These are phyloP conservation scores for Labeo catla DNA, from an alignment of 2,113 vertebrate genomes.

Conservation along the genomic window DNA sequence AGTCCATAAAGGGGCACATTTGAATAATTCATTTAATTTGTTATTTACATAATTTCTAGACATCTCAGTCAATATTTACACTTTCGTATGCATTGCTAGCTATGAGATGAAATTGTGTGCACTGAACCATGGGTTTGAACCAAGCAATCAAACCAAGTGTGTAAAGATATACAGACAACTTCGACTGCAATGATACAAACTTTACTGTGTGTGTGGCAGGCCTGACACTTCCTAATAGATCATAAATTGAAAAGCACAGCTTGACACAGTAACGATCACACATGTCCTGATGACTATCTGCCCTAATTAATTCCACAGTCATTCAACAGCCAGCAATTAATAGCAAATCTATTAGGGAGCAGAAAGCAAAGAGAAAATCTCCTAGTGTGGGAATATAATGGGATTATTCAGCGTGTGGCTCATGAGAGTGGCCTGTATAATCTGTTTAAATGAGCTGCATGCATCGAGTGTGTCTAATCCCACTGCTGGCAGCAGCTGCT, in stretches of 20 bases:
- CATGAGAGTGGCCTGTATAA: slow-evolving; percentile 60
- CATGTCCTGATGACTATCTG: slow-evolving; percentile 18
- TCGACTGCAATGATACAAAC: neutral
- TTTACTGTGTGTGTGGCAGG: neutral
- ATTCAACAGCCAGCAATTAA: slow-evolving; percentile 42
- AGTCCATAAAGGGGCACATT: neutral
- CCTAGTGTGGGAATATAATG: slow-evolving; percentile 58
- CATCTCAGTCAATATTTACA: neutral
- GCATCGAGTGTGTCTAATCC: slow-evolving; percentile 65
- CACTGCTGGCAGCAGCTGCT: slow-evolving; percentile 30
- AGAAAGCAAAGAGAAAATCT: slow-evolving; percentile 52
- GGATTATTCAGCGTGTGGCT: slow-evolving; percentile 64
- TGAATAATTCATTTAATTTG: neutral
- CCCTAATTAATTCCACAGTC: slow-evolving; percentile 41
- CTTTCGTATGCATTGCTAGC: too few relatives aligned
- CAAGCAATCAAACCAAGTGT: neutral
- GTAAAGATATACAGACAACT: neutral
- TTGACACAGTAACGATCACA: neutral
- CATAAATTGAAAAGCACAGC: slow-evolving; percentile 15
- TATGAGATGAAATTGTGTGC: neutral
- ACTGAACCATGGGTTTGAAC: neutral
- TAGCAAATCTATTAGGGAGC: slow-evolving; percentile 42
- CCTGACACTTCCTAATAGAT: neutral
- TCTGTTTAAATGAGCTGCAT: slow-evolving; percentile 65
- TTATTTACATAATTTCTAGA: neutral